Evolutionary conservation across 2,888 invertebrate species (phyloP), one percentile per base, ranked within the genome.

Genomic region (Pinctada fucata): DNA sequence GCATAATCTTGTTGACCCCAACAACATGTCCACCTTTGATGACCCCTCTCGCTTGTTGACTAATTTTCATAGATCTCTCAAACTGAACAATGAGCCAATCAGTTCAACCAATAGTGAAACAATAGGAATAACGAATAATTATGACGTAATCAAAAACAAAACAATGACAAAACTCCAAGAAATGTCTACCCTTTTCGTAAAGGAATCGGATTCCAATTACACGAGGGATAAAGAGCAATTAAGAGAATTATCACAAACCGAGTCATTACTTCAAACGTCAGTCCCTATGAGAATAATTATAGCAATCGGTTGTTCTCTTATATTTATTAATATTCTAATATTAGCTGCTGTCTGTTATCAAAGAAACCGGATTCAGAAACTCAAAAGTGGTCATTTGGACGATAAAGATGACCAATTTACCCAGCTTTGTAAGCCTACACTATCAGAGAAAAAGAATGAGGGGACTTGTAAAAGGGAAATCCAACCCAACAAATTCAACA

Each of bases 291-390:
- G 90, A 79, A 88, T 91, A 48, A 91, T 90, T 6, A 97, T 98
- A 87, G 98, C 97, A 70, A 97, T 98, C 84, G 98, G 98, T 58
- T 97, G 97, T 91, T 97, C 97, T 3, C 93, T 98, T 79, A 94
- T 98, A 48, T 97, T 98, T 88, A 94, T 98, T 3, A 98, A 98
- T 91, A 96, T 98, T 69, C 93, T 98, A 49, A 97, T 98, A 90
- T 98, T 98, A 91, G 97, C 97, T 75, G 97, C 97, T 2, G 97
- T 98, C 0, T 98, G 97, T 92, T 98, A 98, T 91, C 97, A 98
- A 91, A 87, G 93, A 78, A 92, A 93, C 74, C 81, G 90, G 16
- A 89, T 91, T 58, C 85, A 87, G 68, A 88, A 86, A 81, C 80
- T 90, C 31, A 78, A 85, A 63, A 79, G 82, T 16, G 77, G 79